A percentile compares a stretch with the other conserved stretches of the same genome.
Conservation (phyloP, 2,113 vertebrate species). For the Corvus moneduloides region DNA sequence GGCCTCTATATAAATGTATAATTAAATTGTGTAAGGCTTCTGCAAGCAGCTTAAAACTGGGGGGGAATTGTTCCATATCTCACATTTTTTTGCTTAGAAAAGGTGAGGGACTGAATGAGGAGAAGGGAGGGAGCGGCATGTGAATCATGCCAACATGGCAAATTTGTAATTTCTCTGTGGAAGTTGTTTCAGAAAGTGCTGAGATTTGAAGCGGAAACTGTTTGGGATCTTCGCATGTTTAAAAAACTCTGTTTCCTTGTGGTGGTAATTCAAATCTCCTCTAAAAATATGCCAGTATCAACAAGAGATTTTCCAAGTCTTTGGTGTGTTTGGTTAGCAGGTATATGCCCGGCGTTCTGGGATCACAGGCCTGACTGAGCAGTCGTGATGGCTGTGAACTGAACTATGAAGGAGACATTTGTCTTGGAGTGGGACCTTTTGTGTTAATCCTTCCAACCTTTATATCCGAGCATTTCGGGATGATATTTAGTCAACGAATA, state of each 20-base stretch:
- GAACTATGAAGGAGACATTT: slow-evolving; percentile 59
- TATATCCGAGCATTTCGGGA: neutral
- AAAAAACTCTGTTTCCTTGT: neutral
- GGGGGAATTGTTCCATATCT: neutral
- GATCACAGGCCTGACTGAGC: slow-evolving; percentile 13
- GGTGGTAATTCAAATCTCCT: neutral
- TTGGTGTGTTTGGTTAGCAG: neutral
- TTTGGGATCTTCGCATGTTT: neutral
- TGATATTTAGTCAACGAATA: slow-evolving; percentile 16
- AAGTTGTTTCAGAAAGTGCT: neutral
- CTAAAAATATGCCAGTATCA: neutral
- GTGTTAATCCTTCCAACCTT: slow-evolving; percentile 60
- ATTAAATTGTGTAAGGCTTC: neutral
- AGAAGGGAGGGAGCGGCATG: neutral
- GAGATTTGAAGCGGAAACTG: neutral
- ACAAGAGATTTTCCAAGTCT: neutral
- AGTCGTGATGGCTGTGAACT: slow-evolving; percentile 29
- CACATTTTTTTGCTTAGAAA: neutral
- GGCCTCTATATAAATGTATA: neutral
- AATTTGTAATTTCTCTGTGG: neutral
- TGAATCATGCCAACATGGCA: neutral
- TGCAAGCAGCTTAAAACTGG: neutral
- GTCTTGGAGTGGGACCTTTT: slow-evolving; percentile 56
- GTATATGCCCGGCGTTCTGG: neutral
- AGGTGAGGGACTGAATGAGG: neutral